Conservation (phyloP, 2,113 vertebrate genomes). For the Thomomys bottae region DNA sequence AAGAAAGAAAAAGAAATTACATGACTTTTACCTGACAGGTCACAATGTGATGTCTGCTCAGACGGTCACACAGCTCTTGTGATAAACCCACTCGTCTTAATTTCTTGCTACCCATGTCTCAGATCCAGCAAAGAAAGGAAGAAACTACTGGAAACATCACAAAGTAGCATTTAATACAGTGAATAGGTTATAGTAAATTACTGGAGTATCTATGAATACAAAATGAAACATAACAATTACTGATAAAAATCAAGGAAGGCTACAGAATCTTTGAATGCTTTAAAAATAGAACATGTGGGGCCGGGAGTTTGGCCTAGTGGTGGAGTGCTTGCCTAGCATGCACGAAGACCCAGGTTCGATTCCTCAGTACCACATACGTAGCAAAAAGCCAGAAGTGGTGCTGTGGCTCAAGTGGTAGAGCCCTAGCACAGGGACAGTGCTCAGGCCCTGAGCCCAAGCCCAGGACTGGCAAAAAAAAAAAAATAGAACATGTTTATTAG, state of each 20-base stretch:
- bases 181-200: not conserved
- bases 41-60: slow-evolving; percentile 86
- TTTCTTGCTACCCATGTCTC: slow-evolving; percentile 87
- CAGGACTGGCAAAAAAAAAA: too few species aligned
- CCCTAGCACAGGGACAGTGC: too few species aligned
- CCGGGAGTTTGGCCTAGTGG: too few species aligned
- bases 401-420: too few species aligned
- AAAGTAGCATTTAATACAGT: not conserved
- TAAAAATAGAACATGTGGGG: too few species aligned
- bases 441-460: too few species aligned
- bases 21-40: slow-evolving; percentile 87
- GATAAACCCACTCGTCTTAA: slow-evolving; percentile 86
- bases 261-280: slow-evolving; percentile 17
- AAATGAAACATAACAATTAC: slow-evolving; percentile 9
- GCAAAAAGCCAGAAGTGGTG: too few species aligned
- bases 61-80: slow-evolving; percentile 86
- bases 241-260: not conserved
- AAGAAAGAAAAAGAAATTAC: slow-evolving; percentile 63
- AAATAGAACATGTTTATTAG: too few species aligned
- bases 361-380: too few species aligned
- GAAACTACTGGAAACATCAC: slow-evolving; percentile 40
- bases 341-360: too few species aligned
- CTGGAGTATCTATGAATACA: not conserved
- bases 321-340: too few species aligned
- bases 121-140: slow-evolving; percentile 30